A percentile compares a stretch with the other conserved stretches of the same genome.
These are phyloP conservation scores for Dermolepida albohirtum DNA, from an alignment of 2,888 invertebrate species.

Conservation along the genomic window DNA sequence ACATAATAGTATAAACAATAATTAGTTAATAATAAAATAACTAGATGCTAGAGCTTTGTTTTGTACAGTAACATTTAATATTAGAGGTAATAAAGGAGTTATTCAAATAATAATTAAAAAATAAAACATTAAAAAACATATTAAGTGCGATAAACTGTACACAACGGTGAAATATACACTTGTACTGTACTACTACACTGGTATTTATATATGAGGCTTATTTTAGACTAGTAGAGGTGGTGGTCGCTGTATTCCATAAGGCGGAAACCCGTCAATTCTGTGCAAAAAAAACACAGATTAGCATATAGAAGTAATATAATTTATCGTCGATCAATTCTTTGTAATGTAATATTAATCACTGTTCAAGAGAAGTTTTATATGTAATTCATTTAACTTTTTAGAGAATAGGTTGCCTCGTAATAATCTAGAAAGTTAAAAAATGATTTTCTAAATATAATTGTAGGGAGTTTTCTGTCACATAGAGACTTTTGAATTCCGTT, in stretches of 20 bases:
- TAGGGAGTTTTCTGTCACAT: too few species aligned
- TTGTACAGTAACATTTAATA: slow-evolving; percentile 42
- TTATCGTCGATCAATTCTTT: too few species aligned
- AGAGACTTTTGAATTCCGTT: too few species aligned
- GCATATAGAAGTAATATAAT: too few species aligned
- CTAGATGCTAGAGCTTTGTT: slow-evolving; percentile 24
- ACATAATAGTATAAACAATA: slow-evolving; percentile 61
- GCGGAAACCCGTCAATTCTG: slow-evolving; percentile 71
- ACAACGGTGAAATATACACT: slow-evolving; percentile 61
- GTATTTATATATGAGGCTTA: slow-evolving; percentile 63
- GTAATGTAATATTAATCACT: too few species aligned
- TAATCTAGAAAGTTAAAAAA: too few species aligned
- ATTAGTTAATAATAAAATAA: slow-evolving; percentile 46
- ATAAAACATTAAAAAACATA: slow-evolving; percentile 7
- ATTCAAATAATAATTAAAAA: slow-evolving; percentile 11
- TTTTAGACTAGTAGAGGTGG: slow-evolving; percentile 63
- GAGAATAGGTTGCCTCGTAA: too few species aligned
- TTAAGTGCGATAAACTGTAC: slow-evolving; percentile 63
- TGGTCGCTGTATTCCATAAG: slow-evolving; percentile 44
- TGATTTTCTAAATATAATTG: too few species aligned
- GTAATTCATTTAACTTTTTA: too few species aligned
- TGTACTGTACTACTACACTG: slow-evolving; percentile 56
- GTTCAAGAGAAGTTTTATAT: too few species aligned
- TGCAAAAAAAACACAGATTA: slow-evolving; percentile 47
- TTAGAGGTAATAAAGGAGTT: slow-evolving; percentile 28